Base-by-base conservation (phyloP, 2,888 invertebrate species). In the Papilio demoleus region DNA sequence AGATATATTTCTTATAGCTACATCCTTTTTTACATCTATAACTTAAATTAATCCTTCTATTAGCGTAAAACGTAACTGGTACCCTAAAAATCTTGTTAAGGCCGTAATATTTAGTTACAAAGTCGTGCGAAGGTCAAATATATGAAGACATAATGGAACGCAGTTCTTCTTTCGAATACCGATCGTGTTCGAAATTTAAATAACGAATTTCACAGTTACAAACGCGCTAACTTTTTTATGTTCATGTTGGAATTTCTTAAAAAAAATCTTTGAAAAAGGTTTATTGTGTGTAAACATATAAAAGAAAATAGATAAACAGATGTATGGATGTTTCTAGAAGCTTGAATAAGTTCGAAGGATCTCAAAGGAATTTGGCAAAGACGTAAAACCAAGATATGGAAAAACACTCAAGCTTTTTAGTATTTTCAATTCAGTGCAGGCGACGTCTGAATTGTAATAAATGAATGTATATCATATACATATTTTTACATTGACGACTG, bases 71-170 rank as follows among this genome's bases (percentile, higher is more conserved):
- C 73, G 76, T 17, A 9, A 22, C 31, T 19, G 31, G 22, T 40
- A 42, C 53, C 40, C 42, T 34, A 19, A 38, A 66, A 50, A 61
- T 40, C 22, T 67, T 61, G 22, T 50, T 38, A 12, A 38, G 38
- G 50, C 60, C 38, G 59, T 62, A 50, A 74, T 72, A 74, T 77
- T 76, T 76, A 77, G 77, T 81, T 73, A 80, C 78, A 77, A 81
- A 82, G 81, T 79, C 78, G 71, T 73, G 71, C 75, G 76, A 83
- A 86, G 82, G 83, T 86, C 81, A 83, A 80, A 84, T 81, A 82
- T 83, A 85, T 80, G 76, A 74, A 80, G 73, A 78, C 71, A 62
- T 67, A 70, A 73, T 74, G 76, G 72, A 74, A 76, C 74, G 73
- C 71, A 78, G 76, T 77, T 76, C 67, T 70, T 75, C 71, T 74